phyloP scores from a whole-genome alignment of 2,888 invertebrate species.

The Phortica okadai region DNA sequence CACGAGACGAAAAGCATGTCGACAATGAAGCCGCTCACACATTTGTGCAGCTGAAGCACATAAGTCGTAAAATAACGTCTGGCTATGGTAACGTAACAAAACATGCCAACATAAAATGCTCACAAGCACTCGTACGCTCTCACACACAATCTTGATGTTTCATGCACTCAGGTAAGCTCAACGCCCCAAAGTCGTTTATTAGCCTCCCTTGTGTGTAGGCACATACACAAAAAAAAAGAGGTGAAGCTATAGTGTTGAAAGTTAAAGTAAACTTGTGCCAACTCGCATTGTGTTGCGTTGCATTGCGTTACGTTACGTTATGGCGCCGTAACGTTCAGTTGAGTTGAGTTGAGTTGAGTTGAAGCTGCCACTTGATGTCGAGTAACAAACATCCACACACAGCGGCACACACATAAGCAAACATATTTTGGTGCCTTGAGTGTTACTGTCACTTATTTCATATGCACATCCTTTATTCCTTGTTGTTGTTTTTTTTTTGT shows the following conservation, averaged over 20 bases:
- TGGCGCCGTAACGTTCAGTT: no score
- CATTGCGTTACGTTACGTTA: no score
- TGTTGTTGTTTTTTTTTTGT: background rate
- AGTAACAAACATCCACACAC: no score
- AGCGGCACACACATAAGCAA: no score
- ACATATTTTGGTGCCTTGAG: no score
- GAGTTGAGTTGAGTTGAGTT: no score
- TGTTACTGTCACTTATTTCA: no score
- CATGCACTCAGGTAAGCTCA: background rate
- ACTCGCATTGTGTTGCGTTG: no score
- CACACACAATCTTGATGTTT: background rate
- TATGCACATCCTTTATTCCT: background rate
- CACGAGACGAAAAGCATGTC: background rate
- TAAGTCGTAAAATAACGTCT: constrained; percentile 26
- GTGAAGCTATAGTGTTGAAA: no score
- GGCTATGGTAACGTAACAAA: background rate
- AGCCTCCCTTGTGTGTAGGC: background rate
- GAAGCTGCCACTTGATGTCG: no score
- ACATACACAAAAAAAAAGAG: no score
- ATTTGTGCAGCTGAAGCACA: constrained; percentile 21
- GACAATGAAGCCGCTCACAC: background rate
- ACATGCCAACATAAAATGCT: background rate
- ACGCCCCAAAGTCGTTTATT: background rate
- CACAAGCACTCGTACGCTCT: background rate
- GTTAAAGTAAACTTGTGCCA: no score